phyloP scores from a whole-genome alignment of 1,140 invertebrate species.

The Choristoneura fumiferana region DNA sequence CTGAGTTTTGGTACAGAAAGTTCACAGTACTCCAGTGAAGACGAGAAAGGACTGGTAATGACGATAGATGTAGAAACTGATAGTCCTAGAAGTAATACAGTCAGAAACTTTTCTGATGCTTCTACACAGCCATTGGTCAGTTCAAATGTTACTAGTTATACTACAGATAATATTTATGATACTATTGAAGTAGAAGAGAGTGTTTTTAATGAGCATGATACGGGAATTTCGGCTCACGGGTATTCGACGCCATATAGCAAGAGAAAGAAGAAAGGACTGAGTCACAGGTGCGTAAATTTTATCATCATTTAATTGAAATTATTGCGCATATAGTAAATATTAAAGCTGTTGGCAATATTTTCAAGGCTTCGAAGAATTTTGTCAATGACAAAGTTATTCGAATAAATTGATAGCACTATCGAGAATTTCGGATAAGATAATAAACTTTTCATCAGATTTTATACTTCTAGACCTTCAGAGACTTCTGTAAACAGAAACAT shows the following conservation, averaged over 20 bases:
- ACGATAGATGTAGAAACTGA: constrained; percentile 64
- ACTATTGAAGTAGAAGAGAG: constrained; percentile 26
- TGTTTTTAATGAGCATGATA: constrained; percentile 10
- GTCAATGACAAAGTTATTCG: neutral
- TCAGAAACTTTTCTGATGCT: constrained; percentile 43
- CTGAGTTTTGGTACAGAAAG: constrained; percentile 26
- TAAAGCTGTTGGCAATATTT: no score
- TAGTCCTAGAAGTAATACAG: constrained; percentile 42
- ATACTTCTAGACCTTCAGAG: neutral
- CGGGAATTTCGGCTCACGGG: constrained; percentile 30
- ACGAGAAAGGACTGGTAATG: constrained; percentile 57
- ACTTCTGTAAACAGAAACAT: no score
- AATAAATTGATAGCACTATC: neutral
- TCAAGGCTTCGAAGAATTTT: no score
- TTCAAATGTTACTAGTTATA: constrained; percentile 40
- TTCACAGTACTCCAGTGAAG: constrained; percentile 57
- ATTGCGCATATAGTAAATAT: no score
- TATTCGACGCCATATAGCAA: constrained; percentile 53
- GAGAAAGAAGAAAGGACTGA: constrained; percentile 43
- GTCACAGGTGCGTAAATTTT: constrained; percentile 40
- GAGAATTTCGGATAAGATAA: no score
- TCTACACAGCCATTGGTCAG: constrained; percentile 50
- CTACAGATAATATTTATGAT: constrained; percentile 37
- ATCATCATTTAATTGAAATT: no score
- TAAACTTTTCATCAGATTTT: neutral